phyloP scores from a whole-genome alignment of 1,140 invertebrate genomes.

The Daktulosphaira vitifoliae region DNA sequence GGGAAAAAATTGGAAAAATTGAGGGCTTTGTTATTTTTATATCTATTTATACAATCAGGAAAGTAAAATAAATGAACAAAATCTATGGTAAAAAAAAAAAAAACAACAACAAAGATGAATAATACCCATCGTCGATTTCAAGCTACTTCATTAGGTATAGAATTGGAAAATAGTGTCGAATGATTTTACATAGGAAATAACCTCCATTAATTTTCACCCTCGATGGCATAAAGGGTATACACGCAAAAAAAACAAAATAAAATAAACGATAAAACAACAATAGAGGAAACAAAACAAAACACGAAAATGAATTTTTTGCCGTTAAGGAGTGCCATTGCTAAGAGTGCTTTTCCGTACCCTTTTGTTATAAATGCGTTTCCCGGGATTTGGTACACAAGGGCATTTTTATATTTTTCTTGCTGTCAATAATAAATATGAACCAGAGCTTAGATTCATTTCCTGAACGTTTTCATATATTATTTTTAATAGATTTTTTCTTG shows the following conservation, averaged over 20 bases:
- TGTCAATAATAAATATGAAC: constrained; percentile 34
- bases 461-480: constrained; percentile 25
- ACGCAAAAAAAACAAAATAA: constrained; percentile 5
- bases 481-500: constrained; percentile 31
- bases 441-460: constrained; percentile 31
- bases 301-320: constrained; percentile 32
- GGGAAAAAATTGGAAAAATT: too few relatives aligned
- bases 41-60: too few relatives aligned
- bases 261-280: constrained; percentile 31
- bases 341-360: constrained; percentile 32
- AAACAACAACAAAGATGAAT: not conserved
- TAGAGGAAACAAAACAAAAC: constrained; percentile 26
- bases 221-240: constrained; percentile 2
- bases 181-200: constrained; percentile 32
- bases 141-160: constrained; percentile 29
- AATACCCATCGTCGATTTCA: constrained; percentile 8
- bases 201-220: constrained; percentile 33
- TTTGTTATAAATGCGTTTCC: constrained; percentile 34
- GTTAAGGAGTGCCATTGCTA: constrained; percentile 33
- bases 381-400: constrained; percentile 21
- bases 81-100: not conserved
- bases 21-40: too few relatives aligned
- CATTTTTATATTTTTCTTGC: constrained; percentile 25
- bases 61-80: too few relatives aligned
- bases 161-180: constrained; percentile 28